phyloP scores from a whole-genome alignment of 2,113 vertebrate species.

The Thunnus maccoyii region DNA sequence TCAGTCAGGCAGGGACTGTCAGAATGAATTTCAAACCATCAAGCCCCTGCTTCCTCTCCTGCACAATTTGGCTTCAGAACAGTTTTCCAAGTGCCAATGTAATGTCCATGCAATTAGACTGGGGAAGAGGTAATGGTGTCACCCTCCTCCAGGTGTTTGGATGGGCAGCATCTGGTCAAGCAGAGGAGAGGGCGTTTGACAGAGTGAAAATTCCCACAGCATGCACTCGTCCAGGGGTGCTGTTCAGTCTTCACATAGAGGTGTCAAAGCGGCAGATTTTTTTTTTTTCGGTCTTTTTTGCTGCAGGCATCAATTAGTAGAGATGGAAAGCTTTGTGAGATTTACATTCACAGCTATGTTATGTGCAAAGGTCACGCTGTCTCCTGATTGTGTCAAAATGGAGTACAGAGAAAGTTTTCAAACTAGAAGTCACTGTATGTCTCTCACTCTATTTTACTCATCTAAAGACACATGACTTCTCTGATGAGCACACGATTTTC shows the following conservation, averaged over 20 bases:
- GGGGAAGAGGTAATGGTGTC: conserved; percentile 54
- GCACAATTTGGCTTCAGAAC: conserved; percentile 47
- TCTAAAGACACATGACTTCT: conserved; percentile 33
- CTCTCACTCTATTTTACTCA: conserved; percentile 28
- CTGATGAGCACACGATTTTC: conserved; percentile 33
- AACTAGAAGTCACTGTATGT: conserved; percentile 23
- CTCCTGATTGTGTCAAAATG: conserved; percentile 52
- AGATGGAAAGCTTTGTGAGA: conserved; percentile 59
- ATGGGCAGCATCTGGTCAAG: conserved; percentile 60
- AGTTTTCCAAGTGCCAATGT: conserved; percentile 53
- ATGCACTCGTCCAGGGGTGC: conserved; percentile 53
- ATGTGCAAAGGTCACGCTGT: conserved; percentile 54
- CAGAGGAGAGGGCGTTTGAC: conserved; percentile 43
- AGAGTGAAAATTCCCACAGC: conserved; percentile 59
- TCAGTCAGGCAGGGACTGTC: conserved; percentile 71
- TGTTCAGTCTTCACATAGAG: conserved; percentile 34
- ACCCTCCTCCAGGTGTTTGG: conserved; percentile 60
- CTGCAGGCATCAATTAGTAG: conserved; percentile 75
- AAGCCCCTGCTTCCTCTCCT: conserved; percentile 39
- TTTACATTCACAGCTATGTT: conserved; percentile 59
- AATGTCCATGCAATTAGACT: conserved; percentile 60
- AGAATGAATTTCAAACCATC: conserved; percentile 56
- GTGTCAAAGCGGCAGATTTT: conserved; percentile 58
- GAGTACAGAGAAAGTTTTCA: conserved; percentile 44
- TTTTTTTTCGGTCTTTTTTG: conserved; percentile 29